phyloP scores from a whole-genome alignment of 2,797 vertebrate genomes.

The Anguilla anguilla region DNA sequence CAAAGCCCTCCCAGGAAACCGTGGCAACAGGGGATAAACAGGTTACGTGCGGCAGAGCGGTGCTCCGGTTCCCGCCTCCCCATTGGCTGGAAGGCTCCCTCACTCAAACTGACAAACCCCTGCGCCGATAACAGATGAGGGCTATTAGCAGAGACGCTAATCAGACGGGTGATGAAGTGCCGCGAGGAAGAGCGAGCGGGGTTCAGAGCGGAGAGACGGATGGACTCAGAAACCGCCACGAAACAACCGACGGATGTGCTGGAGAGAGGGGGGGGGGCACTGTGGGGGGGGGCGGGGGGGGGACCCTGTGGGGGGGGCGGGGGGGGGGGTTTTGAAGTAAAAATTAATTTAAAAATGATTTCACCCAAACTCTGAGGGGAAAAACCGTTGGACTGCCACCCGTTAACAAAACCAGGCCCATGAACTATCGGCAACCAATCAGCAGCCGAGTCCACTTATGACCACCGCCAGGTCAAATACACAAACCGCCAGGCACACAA shows the following conservation, averaged over 20 bases:
- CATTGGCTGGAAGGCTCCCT: neutral
- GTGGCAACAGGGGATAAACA: neutral
- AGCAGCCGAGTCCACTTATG: too few species aligned
- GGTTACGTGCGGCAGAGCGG: neutral
- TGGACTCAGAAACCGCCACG: neutral
- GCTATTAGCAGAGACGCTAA: neutral
- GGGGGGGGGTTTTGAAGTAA: neutral
- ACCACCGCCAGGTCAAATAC: neutral
- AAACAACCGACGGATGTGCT: neutral
- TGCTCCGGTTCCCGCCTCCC: neutral
- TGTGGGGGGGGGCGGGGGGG: neutral
- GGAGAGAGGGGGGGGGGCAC: neutral
- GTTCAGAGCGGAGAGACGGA: neutral
- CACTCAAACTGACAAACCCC: neutral
- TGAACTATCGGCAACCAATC: neutral
- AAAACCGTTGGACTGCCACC: too few species aligned
- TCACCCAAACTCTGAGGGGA: too few species aligned
- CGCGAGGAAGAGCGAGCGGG: neutral
- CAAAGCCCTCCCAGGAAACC: neutral
- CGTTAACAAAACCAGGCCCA: too few species aligned
- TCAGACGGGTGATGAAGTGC: neutral
- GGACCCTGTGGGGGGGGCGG: too few species aligned
- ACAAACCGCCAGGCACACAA: neutral
- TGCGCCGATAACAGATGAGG: neutral
- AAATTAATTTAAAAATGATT: neutral